Conservation (phyloP, 92 coral and sea anemone genomes). For the Porites evermanni region DNA sequence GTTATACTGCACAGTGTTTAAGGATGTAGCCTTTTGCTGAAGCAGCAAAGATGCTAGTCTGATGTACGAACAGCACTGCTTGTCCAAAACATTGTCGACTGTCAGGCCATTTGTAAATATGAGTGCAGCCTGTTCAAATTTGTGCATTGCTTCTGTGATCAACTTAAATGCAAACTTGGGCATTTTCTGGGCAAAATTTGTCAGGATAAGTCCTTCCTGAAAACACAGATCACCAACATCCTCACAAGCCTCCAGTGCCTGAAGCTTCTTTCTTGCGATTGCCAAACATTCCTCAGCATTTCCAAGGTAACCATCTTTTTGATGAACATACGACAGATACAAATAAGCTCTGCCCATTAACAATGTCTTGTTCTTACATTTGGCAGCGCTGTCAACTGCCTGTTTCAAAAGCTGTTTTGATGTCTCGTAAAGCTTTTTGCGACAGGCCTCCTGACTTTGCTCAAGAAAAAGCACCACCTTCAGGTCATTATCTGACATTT, state of each 20-base stretch:
- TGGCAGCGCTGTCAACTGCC: slow-evolving; percentile 79
- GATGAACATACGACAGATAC: slow-evolving; percentile 87
- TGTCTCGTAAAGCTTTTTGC: slow-evolving; percentile 69
- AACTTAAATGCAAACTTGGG: slow-evolving; percentile 75
- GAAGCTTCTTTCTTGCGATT: slow-evolving; percentile 86
- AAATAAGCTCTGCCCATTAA: slow-evolving; percentile 86
- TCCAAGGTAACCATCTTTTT: slow-evolving; percentile 82
- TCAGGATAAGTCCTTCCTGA: slow-evolving; percentile 83
- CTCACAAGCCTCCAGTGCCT: slow-evolving; percentile 77
- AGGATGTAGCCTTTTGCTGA: slow-evolving; percentile 45
- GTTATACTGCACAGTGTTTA: slow-evolving; percentile 26
- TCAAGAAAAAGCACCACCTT: slow-evolving; percentile 81
- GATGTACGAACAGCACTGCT: slow-evolving; percentile 68
- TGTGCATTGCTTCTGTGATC: slow-evolving; percentile 79
- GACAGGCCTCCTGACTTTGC: slow-evolving; percentile 83
- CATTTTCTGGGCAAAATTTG: slow-evolving; percentile 84
- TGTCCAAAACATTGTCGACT: slow-evolving; percentile 62
- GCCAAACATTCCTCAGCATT: slow-evolving; percentile 94
- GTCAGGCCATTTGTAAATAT: slow-evolving; percentile 65
- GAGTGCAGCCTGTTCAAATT: slow-evolving; percentile 81
- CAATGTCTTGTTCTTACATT: slow-evolving; percentile 85
- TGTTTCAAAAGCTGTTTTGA: slow-evolving; percentile 85
- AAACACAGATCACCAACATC: slow-evolving; percentile 90
- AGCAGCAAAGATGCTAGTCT: slow-evolving; percentile 73
- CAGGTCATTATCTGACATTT: slow-evolving; percentile 70